A percentile compares a stretch with the other conserved stretches of the same genome.
phyloP scores from a whole-genome alignment of 2,113 vertebrate species.

The Motacilla alba region DNA sequence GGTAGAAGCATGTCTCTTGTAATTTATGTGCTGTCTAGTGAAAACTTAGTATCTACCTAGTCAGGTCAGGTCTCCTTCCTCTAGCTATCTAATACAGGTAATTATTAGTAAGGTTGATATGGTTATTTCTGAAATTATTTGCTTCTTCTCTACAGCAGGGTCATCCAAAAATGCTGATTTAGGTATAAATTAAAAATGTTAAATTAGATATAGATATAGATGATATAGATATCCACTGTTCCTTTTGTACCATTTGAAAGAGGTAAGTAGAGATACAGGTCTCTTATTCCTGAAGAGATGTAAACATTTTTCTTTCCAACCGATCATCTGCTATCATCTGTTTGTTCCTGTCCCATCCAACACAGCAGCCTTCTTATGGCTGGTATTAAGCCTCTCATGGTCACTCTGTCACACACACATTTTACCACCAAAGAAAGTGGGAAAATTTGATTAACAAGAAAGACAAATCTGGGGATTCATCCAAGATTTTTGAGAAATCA shows the following conservation, averaged over 20 bases:
- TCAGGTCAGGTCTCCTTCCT: neutral
- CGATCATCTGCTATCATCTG: neutral
- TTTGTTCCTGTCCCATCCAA: neutral
- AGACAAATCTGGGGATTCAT: neutral
- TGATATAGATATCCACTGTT: neutral
- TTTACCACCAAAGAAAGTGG: neutral
- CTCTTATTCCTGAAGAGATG: neutral
- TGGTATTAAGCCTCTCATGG: neutral
- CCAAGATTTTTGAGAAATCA: neutral
- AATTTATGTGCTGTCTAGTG: neutral
- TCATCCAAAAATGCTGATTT: neutral
- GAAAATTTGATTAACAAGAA: neutral
- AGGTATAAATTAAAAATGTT: neutral
- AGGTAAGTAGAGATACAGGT: neutral
- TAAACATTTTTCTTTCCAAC: neutral
- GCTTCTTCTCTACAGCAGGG: neutral
- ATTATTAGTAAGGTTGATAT: neutral
- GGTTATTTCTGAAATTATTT: neutral
- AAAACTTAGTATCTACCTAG: neutral
- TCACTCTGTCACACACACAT: neutral
- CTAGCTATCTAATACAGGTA: neutral
- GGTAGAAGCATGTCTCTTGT: neutral
- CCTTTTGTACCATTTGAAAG: neutral
- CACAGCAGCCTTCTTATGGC: neutral
- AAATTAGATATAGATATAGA: neutral